Base-by-base conservation (phyloP, 2,113 vertebrate genomes). In the Ardeotis arabs region DNA sequence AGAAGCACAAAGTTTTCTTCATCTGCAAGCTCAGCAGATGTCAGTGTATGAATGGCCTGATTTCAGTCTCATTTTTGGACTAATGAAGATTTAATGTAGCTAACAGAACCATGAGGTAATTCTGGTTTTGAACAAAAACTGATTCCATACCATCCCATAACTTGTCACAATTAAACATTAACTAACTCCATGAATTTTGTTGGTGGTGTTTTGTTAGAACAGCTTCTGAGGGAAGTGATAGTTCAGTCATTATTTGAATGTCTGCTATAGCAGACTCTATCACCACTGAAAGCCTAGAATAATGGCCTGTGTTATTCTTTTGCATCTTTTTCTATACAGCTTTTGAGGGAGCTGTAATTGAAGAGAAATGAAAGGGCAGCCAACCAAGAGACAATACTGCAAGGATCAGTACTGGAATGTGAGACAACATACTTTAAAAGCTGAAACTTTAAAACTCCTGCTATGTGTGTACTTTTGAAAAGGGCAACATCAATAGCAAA, bases 11-110 rank as follows among this genome's bases (percentile, higher is more conserved):
- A 96, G 96, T 98, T 98, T 94, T 96, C 96, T 98, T 98, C 95
- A 97, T 96, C 70, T 92, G 95, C 92, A 96, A 97, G 95, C 96
- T 95, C 93, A 97, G 96, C 96, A 97, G 96, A 97, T 98, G 96
- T 96, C 94, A 87, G 77, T 77, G 90, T 85, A 86, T 97, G 96
- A 97, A 97, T 98, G 91, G 95, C 88, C 90, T 87, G 95, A 97
- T 97, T 97, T 95, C 90, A 88, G 80, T 47, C 92, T 92, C 35
- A 21, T 89, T 96, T 96, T 95, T 92, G 89, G 94, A 76, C 96
- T 94, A 96, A 95, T 64, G 93, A 96, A 94, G 89, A 95, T 95
- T 95, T 96, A 95, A 93, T 89, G 87, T 50, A 91, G 83, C 84
- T 87, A 89, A 88, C 84, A 91, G 87, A 95, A 77, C 90, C 83